These are phyloP conservation scores for Equus quagga DNA, from an alignment of 2,113 vertebrate genomes.

Conservation along the genomic window DNA sequence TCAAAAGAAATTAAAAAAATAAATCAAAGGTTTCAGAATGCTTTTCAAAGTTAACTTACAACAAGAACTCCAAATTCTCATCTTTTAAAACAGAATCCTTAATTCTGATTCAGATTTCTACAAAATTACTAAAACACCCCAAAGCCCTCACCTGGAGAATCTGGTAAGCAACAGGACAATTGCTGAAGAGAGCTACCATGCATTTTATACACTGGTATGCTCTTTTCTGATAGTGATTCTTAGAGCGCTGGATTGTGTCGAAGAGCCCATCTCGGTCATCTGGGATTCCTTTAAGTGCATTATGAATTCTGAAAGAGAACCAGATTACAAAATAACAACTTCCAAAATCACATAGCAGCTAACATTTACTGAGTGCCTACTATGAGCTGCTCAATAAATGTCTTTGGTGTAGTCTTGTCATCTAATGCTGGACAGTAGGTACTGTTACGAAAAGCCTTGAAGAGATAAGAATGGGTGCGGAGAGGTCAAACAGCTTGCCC, in stretches of 20 bases:
- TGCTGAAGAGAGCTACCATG: constrained; percentile 99
- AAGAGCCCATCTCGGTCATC: constrained; percentile 99
- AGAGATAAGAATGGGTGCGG: not conserved
- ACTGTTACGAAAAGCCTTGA: not conserved
- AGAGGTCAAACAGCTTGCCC: not conserved
- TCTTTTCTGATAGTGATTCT: constrained; percentile 99
- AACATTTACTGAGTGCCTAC: not conserved
- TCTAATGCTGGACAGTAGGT: not conserved
- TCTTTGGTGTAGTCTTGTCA: not conserved
- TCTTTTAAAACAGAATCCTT: constrained; percentile 32
- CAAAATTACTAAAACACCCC: constrained; percentile 9
- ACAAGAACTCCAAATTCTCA: not conserved
- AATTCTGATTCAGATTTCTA: constrained; percentile 3
- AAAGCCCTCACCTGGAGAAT: constrained; percentile 94
- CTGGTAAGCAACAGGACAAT: constrained; percentile 99
- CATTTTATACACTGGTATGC: constrained; percentile 99
- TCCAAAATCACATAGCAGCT: constrained; percentile 26
- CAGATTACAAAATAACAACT: constrained; percentile 36
- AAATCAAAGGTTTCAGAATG: not conserved
- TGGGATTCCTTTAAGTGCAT: constrained; percentile 98
- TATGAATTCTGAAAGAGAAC: constrained; percentile 94
- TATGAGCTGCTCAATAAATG: not conserved
- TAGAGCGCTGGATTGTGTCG: constrained; percentile 99
- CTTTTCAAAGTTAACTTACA: constrained; percentile 57
- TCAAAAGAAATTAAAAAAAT: constrained; percentile 72